Evolutionary conservation across 2,797 vertebrate genomes (phyloP).

Genomic region (Macropus fuliginosus): DNA sequence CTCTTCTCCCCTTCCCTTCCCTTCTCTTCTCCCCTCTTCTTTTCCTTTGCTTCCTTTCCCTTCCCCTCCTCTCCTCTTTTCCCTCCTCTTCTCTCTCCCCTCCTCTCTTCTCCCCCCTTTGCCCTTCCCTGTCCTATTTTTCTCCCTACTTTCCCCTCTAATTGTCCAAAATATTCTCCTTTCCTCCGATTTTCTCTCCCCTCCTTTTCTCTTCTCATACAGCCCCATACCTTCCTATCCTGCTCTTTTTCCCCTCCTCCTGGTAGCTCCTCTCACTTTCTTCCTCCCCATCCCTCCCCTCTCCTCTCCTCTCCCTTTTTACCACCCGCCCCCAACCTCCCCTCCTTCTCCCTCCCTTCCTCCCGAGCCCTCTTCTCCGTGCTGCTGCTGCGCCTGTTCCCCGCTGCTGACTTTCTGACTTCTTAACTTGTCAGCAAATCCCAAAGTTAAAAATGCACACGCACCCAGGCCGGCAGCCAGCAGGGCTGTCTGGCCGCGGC

Average conservation of each 20-base stretch:
- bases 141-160: not conserved
- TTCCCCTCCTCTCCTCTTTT: too few species aligned
- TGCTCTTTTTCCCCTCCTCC: not conserved
- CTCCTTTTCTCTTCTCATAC: not conserved
- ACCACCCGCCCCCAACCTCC: not conserved
- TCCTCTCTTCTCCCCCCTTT: not conserved
- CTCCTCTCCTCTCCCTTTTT: not conserved
- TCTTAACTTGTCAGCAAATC: constrained; percentile 91
- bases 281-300: not conserved
- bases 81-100: not conserved
- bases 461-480: constrained; percentile 88
- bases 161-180: not conserved
- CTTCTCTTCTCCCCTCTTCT: not conserved
- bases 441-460: constrained; percentile 89
- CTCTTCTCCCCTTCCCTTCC: too few species aligned
- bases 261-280: not conserved
- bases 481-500: constrained; percentile 88
- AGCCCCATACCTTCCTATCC: not conserved
- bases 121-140: not conserved
- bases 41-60: too few species aligned
- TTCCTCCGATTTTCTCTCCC: not conserved
- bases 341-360: not conserved
- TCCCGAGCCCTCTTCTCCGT: constrained; percentile 57
- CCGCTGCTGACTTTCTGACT: constrained; percentile 88
- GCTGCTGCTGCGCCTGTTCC: constrained; percentile 80